Evolutionary conservation across 2,797 vertebrate genomes (phyloP).

Genomic region (Sardinella longiceps): DNA sequence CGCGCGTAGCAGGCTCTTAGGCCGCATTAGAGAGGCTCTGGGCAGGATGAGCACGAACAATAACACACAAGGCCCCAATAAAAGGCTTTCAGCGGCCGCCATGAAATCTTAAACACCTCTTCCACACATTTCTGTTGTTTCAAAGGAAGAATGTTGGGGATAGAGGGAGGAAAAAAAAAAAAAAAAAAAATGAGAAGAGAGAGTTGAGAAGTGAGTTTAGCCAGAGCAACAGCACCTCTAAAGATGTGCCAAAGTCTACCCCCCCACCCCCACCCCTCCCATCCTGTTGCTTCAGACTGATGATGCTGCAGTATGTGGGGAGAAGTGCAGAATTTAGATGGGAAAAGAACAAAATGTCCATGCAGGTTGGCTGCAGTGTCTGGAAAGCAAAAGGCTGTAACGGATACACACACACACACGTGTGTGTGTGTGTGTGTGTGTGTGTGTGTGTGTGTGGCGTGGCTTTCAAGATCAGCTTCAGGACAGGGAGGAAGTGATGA

Average conservation of each 20-base stretch:
- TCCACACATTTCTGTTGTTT: slow-evolving; percentile 32
- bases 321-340: not conserved
- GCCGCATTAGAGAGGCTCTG: slow-evolving; percentile 61
- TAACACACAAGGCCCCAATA: slow-evolving; percentile 49
- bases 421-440: not conserved
- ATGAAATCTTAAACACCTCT: slow-evolving; percentile 74
- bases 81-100: slow-evolving; percentile 65
- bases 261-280: not conserved
- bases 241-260: not conserved
- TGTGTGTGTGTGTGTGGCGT: not conserved
- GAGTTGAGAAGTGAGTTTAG: not conserved
- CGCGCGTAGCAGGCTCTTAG: slow-evolving; percentile 65
- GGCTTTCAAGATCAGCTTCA: not conserved
- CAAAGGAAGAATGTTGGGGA: not conserved
- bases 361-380: not conserved
- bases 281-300: not conserved
- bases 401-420: not conserved
- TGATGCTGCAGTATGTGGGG: not conserved
- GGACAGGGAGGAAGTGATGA: not conserved
- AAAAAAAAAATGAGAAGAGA: slow-evolving; percentile 23
- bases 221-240: not conserved
- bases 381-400: not conserved
- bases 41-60: slow-evolving; percentile 62
- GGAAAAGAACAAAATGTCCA: not conserved
- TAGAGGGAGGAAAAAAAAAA: not conserved